Conservation (phyloP, 2,797 vertebrate species). For the Salarias fasciatus region DNA sequence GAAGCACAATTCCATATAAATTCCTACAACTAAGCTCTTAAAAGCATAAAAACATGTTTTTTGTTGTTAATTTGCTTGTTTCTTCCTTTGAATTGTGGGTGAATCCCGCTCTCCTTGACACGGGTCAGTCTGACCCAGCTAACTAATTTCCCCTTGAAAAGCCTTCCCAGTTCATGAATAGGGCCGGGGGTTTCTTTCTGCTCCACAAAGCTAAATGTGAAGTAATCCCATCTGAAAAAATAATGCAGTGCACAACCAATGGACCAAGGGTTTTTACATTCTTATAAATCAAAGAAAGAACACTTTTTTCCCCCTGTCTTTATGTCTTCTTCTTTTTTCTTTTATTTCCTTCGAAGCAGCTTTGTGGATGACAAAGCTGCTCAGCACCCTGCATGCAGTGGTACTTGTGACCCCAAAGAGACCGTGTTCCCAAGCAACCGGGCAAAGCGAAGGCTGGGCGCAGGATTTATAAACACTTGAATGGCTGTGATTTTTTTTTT, state of each 20-base stretch:
- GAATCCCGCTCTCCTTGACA: slow-evolving; percentile 58
- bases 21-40: slow-evolving; percentile 1
- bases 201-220: slow-evolving; percentile 60
- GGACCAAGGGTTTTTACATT: slow-evolving; percentile 37
- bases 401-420: slow-evolving; percentile 81
- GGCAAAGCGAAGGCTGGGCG: slow-evolving; percentile 87
- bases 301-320: too few species aligned
- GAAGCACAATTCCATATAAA: background rate
- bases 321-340: background rate
- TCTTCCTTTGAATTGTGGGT: slow-evolving; percentile 20
- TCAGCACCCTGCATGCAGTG: slow-evolving; percentile 69
- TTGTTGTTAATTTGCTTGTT: background rate
- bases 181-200: slow-evolving; percentile 52
- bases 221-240: slow-evolving; percentile 42
- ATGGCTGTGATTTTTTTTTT: slow-evolving; percentile 78
- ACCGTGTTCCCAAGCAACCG: slow-evolving; percentile 91
- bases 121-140: slow-evolving; percentile 82
- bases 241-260: slow-evolving; percentile 26
- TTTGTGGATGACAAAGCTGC: slow-evolving; percentile 30
- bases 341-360: slow-evolving; percentile 31
- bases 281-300: slow-evolving; percentile 12
- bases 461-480: slow-evolving; percentile 88
- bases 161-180: slow-evolving; percentile 66
- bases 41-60: background rate
- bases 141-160: slow-evolving; percentile 75